phyloP scores from a whole-genome alignment of 2,113 vertebrate genomes.

The Raja brachyura region DNA sequence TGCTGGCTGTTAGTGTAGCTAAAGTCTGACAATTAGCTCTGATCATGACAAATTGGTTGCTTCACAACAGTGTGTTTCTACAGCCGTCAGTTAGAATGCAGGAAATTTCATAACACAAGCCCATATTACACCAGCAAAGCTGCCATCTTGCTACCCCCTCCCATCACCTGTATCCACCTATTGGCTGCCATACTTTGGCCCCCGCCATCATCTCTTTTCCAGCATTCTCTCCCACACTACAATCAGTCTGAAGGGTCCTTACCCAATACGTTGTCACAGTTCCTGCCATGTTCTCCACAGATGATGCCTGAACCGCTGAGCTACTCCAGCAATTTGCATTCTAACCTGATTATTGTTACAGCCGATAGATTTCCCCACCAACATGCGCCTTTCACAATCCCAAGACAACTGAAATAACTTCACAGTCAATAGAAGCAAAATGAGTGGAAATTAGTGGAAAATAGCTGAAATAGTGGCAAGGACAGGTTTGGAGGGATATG shows the following conservation, averaged over 20 bases:
- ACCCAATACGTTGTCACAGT: too few relatives aligned
- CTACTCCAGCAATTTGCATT: too few relatives aligned
- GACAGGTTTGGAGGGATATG: too few relatives aligned
- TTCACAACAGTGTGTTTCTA: not conserved
- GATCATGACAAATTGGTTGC: not conserved
- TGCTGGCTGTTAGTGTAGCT: not conserved
- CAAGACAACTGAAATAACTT: not conserved
- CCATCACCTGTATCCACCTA: too few relatives aligned
- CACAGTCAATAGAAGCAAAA: not conserved
- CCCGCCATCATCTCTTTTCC: too few relatives aligned
- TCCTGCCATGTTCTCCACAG: too few relatives aligned
- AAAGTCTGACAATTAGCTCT: constrained; percentile 10
- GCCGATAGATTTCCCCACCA: not conserved
- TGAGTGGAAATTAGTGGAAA: not conserved
- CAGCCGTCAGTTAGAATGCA: not conserved
- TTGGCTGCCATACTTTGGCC: too few relatives aligned
- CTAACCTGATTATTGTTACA: not conserved
- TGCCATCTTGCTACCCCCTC: not conserved
- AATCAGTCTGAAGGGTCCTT: too few relatives aligned
- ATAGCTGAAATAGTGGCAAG: too few relatives aligned
- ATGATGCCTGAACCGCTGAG: too few relatives aligned
- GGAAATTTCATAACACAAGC: not conserved
- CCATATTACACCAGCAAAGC: not conserved
- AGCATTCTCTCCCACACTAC: too few relatives aligned
- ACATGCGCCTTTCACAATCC: not conserved